Conservation (phyloP, 2,888 invertebrate species). For the Xylocampa areola region DNA sequence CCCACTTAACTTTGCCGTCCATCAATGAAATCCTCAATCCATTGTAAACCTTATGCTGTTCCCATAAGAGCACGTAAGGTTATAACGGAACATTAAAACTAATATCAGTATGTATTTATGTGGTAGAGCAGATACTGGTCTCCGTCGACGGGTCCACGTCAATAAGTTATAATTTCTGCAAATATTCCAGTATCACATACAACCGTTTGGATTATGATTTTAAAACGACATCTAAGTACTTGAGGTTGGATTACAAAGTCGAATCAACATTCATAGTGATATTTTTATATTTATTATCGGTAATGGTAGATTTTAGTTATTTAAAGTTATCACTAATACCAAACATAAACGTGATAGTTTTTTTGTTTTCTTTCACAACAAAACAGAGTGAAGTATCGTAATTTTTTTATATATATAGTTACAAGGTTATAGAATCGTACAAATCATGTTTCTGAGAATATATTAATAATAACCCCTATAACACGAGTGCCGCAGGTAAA, state of each 20-base stretch:
- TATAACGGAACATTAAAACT: constrained; percentile 18
- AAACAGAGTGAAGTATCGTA: too few species aligned
- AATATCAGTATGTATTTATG: constrained; percentile 63
- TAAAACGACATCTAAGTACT: constrained; percentile 53
- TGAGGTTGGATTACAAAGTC: constrained; percentile 40
- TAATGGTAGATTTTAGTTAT: constrained; percentile 15
- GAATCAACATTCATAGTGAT: constrained; percentile 44
- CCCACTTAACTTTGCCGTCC: constrained; percentile 70
- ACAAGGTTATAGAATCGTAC: too few species aligned
- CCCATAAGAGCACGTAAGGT: constrained; percentile 34
- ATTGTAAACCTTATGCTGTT: constrained; percentile 59
- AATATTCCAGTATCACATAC: constrained; percentile 79
- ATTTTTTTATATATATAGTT: too few species aligned
- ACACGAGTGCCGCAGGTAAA: too few species aligned
- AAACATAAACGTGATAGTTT: too few species aligned
- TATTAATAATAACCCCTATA: too few species aligned
- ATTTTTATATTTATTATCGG: constrained; percentile 10
- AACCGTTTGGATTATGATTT: constrained; percentile 71
- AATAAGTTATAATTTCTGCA: constrained; percentile 80
- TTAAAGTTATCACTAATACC: constrained; percentile 27
- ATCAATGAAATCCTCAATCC: constrained; percentile 41
- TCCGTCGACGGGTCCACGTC: constrained; percentile 68
- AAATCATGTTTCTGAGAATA: too few species aligned
- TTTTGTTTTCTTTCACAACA: too few species aligned
- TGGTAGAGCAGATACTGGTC: constrained; percentile 71